Conservation (phyloP, 2,888 invertebrate species). For the Chrysotoxum bicinctum region DNA sequence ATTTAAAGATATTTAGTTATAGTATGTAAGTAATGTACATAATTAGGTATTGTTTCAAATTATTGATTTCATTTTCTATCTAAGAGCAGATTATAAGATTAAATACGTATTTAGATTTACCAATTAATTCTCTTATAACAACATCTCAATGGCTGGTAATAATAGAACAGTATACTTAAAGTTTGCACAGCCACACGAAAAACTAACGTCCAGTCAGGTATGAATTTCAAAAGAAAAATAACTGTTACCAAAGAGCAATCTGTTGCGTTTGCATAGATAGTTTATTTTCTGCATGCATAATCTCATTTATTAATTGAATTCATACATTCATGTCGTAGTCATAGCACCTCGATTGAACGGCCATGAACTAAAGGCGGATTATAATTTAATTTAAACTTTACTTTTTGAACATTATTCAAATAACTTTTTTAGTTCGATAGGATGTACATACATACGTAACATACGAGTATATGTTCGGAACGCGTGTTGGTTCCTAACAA, state of each 20-base stretch:
- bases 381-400: conserved; percentile 19
- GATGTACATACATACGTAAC: no score
- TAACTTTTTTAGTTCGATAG: neutral
- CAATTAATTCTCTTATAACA: no score
- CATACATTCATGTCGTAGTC: neutral
- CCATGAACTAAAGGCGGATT: conserved; percentile 10
- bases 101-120: no score
- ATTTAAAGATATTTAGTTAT: no score
- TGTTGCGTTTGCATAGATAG: neutral
- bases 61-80: no score
- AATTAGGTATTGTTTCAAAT: no score
- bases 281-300: neutral
- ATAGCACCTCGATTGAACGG: neutral
- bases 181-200: no score
- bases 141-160: no score
- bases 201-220: neutral
- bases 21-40: no score
- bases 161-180: no score
- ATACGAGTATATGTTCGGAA: neutral
- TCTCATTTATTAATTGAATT: conserved; percentile 5
- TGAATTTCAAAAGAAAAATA: neutral
- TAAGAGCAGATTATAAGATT: no score
- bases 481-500: no score
- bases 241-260: neutral
- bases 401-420: neutral